Conservation (phyloP, 2,888 invertebrate genomes). For the Ferdinandea cuprea region DNA sequence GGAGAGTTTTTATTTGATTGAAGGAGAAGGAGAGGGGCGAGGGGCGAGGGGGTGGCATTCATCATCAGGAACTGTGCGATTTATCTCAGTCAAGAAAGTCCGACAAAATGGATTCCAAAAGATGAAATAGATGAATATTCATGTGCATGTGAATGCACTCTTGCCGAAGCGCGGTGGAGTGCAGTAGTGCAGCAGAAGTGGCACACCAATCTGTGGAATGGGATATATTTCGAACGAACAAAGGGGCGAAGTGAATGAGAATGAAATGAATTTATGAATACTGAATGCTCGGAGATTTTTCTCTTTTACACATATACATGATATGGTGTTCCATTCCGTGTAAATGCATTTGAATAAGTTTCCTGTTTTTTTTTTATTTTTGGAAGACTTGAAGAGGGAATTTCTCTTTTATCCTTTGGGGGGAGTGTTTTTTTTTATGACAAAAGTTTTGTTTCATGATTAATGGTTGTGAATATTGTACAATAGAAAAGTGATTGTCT, state of each 20-base stretch:
- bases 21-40: no score
- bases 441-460: constrained; percentile 65
- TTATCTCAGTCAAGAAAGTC: constrained; percentile 72
- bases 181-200: constrained; percentile 2
- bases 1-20: constrained; percentile 52
- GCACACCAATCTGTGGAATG: constrained; percentile 25
- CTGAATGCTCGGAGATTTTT: constrained; percentile 54
- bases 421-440: background rate
- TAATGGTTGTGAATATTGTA: constrained; percentile 48
- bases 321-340: constrained; percentile 4
- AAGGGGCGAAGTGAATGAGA: background rate
- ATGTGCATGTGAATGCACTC: constrained; percentile 64
- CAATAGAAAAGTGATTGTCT: constrained; percentile 23
- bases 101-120: constrained; percentile 69
- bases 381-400: constrained; percentile 11
- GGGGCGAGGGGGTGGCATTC: constrained; percentile 47
- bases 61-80: constrained; percentile 69
- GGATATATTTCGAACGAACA: background rate
- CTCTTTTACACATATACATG: constrained; percentile 8
- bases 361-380: constrained; percentile 27
- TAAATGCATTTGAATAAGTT: constrained; percentile 63
- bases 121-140: constrained; percentile 72
- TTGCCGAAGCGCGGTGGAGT: constrained; percentile 8
- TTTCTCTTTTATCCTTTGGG: background rate
- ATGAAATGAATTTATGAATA: constrained; percentile 69